Evolutionary conservation across 2,797 vertebrate genomes (phyloP).

Genomic region (Schizopygopsis pylzovi): DNA sequence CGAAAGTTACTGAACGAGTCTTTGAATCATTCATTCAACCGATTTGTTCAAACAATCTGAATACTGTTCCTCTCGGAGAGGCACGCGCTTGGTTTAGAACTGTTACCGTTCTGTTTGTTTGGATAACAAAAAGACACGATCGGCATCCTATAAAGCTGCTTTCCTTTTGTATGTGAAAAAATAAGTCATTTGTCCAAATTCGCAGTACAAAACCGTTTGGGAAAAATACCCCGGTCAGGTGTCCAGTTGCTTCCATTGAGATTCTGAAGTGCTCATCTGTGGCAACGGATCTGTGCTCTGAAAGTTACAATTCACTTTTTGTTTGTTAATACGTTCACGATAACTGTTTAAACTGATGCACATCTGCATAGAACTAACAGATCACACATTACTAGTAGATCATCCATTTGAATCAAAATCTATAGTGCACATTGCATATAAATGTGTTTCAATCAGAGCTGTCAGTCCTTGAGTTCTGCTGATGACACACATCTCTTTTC

Average conservation of each 20-base stretch:
- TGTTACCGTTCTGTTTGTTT: neutral
- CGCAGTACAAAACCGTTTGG: no score
- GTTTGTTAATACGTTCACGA: neutral
- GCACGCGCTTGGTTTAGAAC: neutral
- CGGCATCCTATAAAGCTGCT: neutral
- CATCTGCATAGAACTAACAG: neutral
- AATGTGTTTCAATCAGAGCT: neutral
- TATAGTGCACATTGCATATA: neutral
- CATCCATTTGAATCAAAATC: neutral
- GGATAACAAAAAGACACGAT: neutral
- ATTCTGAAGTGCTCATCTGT: neutral
- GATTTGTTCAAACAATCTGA: neutral
- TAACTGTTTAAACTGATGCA: neutral
- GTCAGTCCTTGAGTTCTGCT: conserved; percentile 1
- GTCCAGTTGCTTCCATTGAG: neutral
- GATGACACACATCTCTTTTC: conserved; percentile 13
- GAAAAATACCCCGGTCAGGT: no score
- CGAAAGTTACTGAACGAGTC: neutral
- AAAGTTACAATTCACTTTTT: neutral
- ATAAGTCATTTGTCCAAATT: neutral
- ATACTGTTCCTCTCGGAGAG: neutral
- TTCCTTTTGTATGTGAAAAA: neutral
- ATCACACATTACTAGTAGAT: neutral
- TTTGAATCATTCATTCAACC: neutral
- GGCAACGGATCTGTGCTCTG: neutral